Conservation (phyloP, 1,140 invertebrate species). For the Pentalonia nigronervosa region DNA sequence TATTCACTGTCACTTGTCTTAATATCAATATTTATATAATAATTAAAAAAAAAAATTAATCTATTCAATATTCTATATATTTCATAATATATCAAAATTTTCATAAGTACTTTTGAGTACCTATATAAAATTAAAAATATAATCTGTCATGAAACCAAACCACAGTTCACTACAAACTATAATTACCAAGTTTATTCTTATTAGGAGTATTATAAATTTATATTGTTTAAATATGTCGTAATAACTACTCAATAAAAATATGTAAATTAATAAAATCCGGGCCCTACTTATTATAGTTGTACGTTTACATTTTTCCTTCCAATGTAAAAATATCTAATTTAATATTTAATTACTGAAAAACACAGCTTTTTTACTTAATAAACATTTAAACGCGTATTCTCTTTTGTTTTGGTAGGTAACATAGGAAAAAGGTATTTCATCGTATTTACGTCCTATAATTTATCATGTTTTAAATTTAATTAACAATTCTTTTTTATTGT, state of each 20-base stretch:
- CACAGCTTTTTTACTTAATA: background rate
- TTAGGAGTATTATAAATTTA: too few species aligned
- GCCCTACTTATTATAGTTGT: background rate
- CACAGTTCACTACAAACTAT: too few species aligned
- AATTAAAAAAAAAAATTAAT: too few species aligned
- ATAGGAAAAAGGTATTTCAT: background rate
- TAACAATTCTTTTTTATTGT: background rate
- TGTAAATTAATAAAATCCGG: background rate
- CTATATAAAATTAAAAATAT: too few species aligned
- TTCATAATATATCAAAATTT: too few species aligned
- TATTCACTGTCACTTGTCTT: too few species aligned
- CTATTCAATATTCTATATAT: too few species aligned
- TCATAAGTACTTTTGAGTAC: too few species aligned
- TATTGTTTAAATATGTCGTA: background rate
- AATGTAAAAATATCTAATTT: background rate
- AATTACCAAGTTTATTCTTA: too few species aligned
- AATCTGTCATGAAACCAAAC: too few species aligned
- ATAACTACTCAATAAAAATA: background rate
- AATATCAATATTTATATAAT: too few species aligned
- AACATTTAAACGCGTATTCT: background rate
- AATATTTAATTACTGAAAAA: background rate
- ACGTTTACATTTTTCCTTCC: background rate
- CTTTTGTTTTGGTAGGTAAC: background rate
- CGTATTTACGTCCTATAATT: background rate
- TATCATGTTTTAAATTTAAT: slow-evolving; percentile 35